These are phyloP conservation scores for Dryocosmus kuriphilus DNA, from an alignment of 2,888 invertebrate species.

Conservation along the genomic window DNA sequence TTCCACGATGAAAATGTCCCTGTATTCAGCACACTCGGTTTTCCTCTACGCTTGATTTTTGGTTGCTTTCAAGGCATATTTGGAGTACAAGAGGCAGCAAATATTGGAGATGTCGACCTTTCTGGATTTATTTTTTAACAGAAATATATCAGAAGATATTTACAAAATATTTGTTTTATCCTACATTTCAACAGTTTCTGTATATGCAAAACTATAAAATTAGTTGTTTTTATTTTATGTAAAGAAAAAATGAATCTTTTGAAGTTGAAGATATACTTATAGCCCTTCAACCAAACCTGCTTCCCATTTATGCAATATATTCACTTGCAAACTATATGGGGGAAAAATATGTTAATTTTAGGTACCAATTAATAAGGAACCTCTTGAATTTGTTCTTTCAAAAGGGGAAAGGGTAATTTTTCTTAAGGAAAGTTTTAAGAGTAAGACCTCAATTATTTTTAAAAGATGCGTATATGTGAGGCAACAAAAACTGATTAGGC, in stretches of 20 bases:
- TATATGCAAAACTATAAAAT: not conserved
- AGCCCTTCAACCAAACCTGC: no score
- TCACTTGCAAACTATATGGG: no score
- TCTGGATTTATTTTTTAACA: not conserved
- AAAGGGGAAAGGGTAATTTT: no score
- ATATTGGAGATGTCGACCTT: not conserved
- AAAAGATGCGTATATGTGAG: no score
- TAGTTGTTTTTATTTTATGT: not conserved
- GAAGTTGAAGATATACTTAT: no score
- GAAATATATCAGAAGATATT: not conserved
- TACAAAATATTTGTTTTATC: not conserved
- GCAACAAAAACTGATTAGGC: no score
- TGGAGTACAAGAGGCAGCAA: not conserved
- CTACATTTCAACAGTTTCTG: not conserved
- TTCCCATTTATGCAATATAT: no score
- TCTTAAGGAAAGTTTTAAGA: no score
- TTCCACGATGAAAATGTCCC: conserved; percentile 67
- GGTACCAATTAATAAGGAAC: no score
- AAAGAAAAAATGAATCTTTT: not conserved
- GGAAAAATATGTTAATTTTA: no score
- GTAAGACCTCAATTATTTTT: no score
- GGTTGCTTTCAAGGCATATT: not conserved
- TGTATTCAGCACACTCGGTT: conserved; percentile 9
- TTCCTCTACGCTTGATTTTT: not conserved
- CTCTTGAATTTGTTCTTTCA: no score